phyloP scores from a whole-genome alignment of 2,888 invertebrate species.

The Nemurella pictetii region DNA sequence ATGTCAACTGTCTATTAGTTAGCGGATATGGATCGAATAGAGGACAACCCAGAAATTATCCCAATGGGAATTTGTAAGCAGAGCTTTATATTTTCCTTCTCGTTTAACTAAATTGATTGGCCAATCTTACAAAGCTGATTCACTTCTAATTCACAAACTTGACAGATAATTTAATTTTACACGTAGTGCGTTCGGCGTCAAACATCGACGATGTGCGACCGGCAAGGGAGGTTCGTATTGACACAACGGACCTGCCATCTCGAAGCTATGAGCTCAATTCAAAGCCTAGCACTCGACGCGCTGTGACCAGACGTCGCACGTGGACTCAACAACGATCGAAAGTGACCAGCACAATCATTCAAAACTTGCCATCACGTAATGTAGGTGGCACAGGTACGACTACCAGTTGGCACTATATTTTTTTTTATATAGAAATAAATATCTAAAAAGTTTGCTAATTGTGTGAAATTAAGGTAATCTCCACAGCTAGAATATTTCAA shows the following conservation, averaged over 20 bases:
- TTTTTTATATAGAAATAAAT: not conserved
- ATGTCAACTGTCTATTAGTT: not conserved
- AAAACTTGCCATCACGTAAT: conserved; percentile 11
- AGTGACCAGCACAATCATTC: not conserved
- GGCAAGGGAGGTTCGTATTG: not conserved
- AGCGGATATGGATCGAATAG: not conserved
- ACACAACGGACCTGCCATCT: conserved; percentile 13
- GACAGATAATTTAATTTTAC: not conserved
- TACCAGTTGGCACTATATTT: not conserved
- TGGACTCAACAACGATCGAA: conserved; percentile 20
- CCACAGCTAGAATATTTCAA: no score
- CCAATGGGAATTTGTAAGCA: conserved; percentile 25
- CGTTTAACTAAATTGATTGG: not conserved
- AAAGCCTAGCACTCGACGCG: not conserved
- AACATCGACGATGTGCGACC: not conserved
- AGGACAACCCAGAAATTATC: conserved; percentile 11
- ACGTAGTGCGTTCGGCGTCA: not conserved
- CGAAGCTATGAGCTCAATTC: not conserved
- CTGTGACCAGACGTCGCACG: not conserved
- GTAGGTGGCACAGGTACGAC: not conserved
- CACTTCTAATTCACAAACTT: not conserved
- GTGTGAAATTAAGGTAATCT: no score
- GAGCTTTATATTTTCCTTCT: not conserved
- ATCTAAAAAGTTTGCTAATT: no score
- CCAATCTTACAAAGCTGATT: not conserved